Evolutionary conservation across 2,888 invertebrate species (phyloP).

Genomic region (Penaeus monodon): DNA sequence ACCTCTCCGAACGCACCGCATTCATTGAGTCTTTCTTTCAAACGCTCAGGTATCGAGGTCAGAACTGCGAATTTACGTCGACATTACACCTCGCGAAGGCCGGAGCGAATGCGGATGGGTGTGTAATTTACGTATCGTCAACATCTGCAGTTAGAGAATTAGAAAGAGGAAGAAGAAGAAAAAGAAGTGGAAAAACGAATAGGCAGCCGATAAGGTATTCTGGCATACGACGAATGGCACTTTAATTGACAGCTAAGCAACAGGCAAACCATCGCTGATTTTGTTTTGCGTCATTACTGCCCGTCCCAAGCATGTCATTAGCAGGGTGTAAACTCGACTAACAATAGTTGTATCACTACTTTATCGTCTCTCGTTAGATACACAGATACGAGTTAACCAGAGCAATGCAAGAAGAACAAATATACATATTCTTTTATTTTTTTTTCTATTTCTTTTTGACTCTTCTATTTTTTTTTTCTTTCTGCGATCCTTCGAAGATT

Average conservation of each 20-base stretch:
- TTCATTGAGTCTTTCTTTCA: too few relatives aligned
- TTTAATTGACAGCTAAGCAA: slow-evolving; percentile 21
- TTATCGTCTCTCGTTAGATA: not conserved
- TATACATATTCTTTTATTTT: not conserved
- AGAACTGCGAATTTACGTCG: too few relatives aligned
- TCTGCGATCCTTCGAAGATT: not conserved
- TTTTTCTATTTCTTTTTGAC: not conserved
- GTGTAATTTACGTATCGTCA: too few relatives aligned
- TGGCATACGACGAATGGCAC: slow-evolving; percentile 14
- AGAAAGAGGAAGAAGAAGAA: too few relatives aligned
- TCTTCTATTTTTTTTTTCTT: not conserved
- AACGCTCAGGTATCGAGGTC: too few relatives aligned
- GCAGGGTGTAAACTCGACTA: not conserved
- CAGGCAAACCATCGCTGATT: not conserved
- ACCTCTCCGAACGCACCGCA: too few relatives aligned
- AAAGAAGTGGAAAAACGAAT: too few relatives aligned
- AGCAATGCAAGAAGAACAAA: not conserved
- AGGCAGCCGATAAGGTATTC: slow-evolving; percentile 14
- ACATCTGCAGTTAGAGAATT: too few relatives aligned
- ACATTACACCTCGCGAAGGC: too few relatives aligned
- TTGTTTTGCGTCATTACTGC: not conserved
- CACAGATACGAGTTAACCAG: not conserved
- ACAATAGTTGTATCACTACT: slow-evolving; percentile 8
- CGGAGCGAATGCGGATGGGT: too few relatives aligned
- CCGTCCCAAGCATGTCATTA: not conserved